These are phyloP conservation scores for Diarsia dahlii DNA, from an alignment of 2,888 invertebrate genomes.

Conservation along the genomic window DNA sequence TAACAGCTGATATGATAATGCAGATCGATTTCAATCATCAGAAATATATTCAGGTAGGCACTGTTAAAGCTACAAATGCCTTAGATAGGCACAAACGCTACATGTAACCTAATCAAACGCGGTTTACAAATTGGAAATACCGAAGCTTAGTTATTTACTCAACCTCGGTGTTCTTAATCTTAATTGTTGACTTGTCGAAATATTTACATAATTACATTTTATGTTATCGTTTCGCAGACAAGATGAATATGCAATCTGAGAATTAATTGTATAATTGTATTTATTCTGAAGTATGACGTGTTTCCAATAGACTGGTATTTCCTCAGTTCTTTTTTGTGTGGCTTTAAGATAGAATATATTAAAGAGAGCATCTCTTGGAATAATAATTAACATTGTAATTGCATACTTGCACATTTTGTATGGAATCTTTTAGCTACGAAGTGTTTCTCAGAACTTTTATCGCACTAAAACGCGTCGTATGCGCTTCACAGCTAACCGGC, in stretches of 20 bases:
- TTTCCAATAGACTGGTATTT: slow-evolving; percentile 31
- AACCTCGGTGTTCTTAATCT: slow-evolving; percentile 63
- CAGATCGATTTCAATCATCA: slow-evolving; percentile 13
- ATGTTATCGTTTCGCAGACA: slow-evolving; percentile 57
- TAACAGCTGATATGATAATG: slow-evolving; percentile 7
- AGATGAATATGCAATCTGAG: slow-evolving; percentile 54
- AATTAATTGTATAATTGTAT: slow-evolving; percentile 43
- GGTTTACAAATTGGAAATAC: slow-evolving; percentile 62
- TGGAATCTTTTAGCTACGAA: slow-evolving; percentile 12
- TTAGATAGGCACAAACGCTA: slow-evolving; percentile 45
- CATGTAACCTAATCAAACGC: slow-evolving; percentile 48
- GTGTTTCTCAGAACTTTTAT: slow-evolving; percentile 54
- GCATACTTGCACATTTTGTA: slow-evolving; percentile 14
- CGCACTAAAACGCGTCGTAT: slow-evolving; percentile 69
- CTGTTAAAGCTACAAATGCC: slow-evolving; percentile 35
- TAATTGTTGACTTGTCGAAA: slow-evolving; percentile 61
- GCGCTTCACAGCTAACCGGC: slow-evolving; percentile 64
- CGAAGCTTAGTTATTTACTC: slow-evolving; percentile 53
- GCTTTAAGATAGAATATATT: slow-evolving; percentile 8
- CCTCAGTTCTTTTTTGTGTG: slow-evolving; percentile 7
- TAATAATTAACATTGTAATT: slow-evolving; percentile 17
- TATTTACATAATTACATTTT: slow-evolving; percentile 64
- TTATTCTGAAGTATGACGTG: slow-evolving; percentile 47
- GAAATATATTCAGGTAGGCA: slow-evolving; percentile 44
- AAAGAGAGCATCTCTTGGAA: slow-evolving; percentile 17